A percentile compares a stretch with the other conserved stretches of the same genome.
phyloP scores from a whole-genome alignment of 2,888 invertebrate genomes.

The Cynaeus angustus region DNA sequence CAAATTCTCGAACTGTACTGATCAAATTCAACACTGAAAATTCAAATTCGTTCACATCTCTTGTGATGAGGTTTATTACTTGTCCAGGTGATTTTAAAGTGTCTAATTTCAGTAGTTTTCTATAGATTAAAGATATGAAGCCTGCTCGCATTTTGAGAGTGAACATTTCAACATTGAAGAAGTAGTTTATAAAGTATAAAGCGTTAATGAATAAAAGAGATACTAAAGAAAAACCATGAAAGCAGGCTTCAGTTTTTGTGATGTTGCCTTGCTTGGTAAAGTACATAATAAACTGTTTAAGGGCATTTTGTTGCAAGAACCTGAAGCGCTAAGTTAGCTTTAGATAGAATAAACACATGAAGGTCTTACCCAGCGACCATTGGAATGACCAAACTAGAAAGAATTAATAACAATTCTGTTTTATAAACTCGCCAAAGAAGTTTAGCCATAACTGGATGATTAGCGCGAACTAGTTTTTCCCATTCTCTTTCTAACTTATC shows the following conservation, averaged over 20 bases:
- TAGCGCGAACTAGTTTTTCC: neutral
- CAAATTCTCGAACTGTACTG: conserved; percentile 92
- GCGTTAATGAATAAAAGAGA: neutral
- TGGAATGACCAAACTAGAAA: neutral
- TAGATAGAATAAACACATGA: neutral
- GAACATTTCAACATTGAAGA: conserved; percentile 66
- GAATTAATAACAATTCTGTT: neutral
- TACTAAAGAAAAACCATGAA: neutral
- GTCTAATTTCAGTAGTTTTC: conserved; percentile 74
- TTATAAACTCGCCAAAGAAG: neutral
- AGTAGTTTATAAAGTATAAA: neutral
- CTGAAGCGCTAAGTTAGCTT: neutral
- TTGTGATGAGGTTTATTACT: conserved; percentile 90
- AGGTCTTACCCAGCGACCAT: neutral
- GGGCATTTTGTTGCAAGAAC: neutral
- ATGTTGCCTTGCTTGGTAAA: neutral
- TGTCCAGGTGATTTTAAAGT: conserved; percentile 77
- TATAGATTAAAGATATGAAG: conserved; percentile 86
- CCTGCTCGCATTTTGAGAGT: conserved; percentile 89
- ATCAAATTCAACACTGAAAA: conserved; percentile 93
- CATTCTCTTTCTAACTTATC: conserved; percentile 2
- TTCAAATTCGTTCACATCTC: conserved; percentile 94
- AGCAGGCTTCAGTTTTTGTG: too few relatives aligned
- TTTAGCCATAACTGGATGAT: neutral
- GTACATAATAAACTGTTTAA: neutral